Base-by-base conservation (phyloP, 2,113 vertebrate species). In the Conger conger region DNA sequence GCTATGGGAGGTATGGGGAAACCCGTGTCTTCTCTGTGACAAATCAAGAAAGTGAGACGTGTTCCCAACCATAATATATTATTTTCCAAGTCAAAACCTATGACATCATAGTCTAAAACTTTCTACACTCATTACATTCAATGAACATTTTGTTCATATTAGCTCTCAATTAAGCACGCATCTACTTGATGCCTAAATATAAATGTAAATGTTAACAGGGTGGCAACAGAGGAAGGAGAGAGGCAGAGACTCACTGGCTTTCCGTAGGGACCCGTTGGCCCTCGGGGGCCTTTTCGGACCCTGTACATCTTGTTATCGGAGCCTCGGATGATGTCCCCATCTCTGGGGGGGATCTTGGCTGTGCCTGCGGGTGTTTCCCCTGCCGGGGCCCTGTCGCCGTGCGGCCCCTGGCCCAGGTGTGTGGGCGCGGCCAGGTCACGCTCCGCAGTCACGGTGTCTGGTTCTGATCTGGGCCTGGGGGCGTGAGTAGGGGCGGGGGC, bases 251-350 rank as follows among this genome's bases (percentile, higher is more conserved):
- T 96, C 86, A 97, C 97, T 6, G 94, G 93, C 76, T 82, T 87
- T 54, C 97, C 97, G 0, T 91, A 93, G 0, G 93, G 93, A 15
- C 97, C 97, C 0, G 93, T 93, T 81, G 87, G 87, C 3, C 97
- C 97, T 0, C 87, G 91, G 0, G 90, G 92, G 0, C 96, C 95
- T 0, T 86, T 92, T 27, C 92, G 93, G 45, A 94, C 45, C 0
- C 11, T 89, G 78, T 91, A 90, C 76, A 1, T 88, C 82, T 84
- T 92, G 0, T 90, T 73, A 0, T 50, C 92, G 27, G 92, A 92
- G 54, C 86, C 88, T 0, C 50, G 37, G 0, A 68, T 53, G 63
- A 91, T 0, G 0, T 90, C 82, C 0, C 81, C 89, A 1, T 90
- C 89, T 0, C 27, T 86, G 84, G 16, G 89, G 57, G 86, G 84